Percentiles rank a stretch among this genome's conserved stretches.
Evolutionary conservation across 2,113 vertebrate species (phyloP).

Genomic region (Alosa alosa): DNA sequence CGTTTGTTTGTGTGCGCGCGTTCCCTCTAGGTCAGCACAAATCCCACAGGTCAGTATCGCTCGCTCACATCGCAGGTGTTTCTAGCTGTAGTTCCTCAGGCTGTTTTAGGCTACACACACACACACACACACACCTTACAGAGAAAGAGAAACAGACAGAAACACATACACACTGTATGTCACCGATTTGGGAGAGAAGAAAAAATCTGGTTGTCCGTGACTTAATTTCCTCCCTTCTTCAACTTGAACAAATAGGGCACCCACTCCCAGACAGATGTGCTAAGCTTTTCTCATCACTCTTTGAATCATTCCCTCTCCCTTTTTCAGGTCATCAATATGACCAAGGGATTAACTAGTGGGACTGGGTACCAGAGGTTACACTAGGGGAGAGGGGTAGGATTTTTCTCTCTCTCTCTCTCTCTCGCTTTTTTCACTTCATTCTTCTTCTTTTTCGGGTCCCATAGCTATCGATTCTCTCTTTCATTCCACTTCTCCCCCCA

Average conservation of each 20-base stretch:
- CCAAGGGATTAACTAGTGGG: neutral
- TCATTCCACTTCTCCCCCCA: neutral
- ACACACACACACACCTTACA: neutral
- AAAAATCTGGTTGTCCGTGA: neutral
- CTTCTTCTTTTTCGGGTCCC: neutral
- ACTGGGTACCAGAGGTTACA: neutral
- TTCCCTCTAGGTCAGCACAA: neutral
- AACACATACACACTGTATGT: neutral
- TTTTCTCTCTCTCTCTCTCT: neutral
- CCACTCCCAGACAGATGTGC: neutral
- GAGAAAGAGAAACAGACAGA: neutral
- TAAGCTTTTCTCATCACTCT: neutral
- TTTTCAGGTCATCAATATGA: conserved; percentile 5
- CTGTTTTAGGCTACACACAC: neutral
- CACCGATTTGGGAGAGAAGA: neutral
- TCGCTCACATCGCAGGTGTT: conserved; percentile 1
- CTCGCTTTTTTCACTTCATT: neutral
- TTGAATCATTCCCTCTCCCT: neutral
- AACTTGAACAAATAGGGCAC: conserved; percentile 7
- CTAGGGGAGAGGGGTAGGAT: neutral
- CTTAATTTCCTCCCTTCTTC: conserved; percentile 7
- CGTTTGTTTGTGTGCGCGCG: neutral
- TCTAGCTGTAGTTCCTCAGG: neutral
- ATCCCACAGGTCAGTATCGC: neutral
- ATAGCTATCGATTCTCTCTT: neutral